Percentiles rank a stretch among this genome's conserved stretches.
Evolutionary conservation across 2,113 vertebrate genomes (phyloP).

Genomic region (Casuarius casuarius): DNA sequence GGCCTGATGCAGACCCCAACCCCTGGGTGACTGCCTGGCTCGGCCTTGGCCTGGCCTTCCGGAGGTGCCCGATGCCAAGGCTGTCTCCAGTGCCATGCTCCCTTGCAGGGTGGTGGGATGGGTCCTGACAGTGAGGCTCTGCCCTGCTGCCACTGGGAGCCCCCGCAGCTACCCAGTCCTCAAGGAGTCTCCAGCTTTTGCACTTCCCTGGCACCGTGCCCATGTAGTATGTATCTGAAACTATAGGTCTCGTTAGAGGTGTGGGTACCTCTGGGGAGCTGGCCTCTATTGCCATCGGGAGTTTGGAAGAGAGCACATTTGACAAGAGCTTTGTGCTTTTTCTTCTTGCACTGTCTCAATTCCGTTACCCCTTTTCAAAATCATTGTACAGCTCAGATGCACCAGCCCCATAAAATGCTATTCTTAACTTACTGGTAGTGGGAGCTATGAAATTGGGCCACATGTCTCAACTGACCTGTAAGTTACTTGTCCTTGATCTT

Average conservation of each 20-base stretch:
- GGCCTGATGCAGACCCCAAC: no score
- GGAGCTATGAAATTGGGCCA: not conserved
- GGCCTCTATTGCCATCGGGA: not conserved
- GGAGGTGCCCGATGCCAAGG: no score
- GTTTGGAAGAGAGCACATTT: not conserved
- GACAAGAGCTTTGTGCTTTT: not conserved
- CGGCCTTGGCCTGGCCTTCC: no score
- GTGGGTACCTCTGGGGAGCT: no score
- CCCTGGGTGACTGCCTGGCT: no score
- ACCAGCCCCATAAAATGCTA: not conserved
- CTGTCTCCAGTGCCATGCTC: no score
- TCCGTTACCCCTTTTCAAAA: not conserved
- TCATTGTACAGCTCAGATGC: not conserved
- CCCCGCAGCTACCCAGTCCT: no score
- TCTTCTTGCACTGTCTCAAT: not conserved
- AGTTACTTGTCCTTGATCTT: not conserved
- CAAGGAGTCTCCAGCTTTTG: no score
- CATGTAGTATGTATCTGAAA: not conserved
- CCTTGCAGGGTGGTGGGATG: no score
- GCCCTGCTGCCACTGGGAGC: no score
- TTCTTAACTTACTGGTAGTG: not conserved
- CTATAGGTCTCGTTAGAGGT: not conserved
- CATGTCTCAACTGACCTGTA: not conserved
- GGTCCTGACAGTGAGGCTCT: no score
- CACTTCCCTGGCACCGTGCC: no score